These are phyloP conservation scores for Pogonomyrmex barbatus DNA, from an alignment of 1,140 invertebrate species.

Conservation along the genomic window DNA sequence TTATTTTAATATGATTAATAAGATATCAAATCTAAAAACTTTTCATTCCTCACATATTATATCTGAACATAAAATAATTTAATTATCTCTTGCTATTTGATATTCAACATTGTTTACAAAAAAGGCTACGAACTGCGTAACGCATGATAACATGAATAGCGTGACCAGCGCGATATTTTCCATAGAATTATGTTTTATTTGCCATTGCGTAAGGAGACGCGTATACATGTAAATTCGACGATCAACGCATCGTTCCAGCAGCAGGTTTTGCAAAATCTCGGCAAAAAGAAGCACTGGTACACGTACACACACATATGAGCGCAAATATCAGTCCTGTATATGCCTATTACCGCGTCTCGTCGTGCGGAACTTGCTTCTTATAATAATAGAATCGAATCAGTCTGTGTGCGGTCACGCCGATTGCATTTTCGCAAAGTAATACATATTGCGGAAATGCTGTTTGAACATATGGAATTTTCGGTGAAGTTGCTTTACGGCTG, in stretches of 20 bases:
- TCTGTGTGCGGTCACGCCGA: conserved; percentile 23
- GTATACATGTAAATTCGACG: conserved; percentile 50
- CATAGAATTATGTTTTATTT: conserved; percentile 72
- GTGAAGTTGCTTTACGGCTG: neutral
- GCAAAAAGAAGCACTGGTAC: conserved; percentile 12
- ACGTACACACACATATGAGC: neutral
- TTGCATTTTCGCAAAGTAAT: conserved; percentile 37
- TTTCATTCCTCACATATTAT: neutral
- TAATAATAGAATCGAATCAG: conserved; percentile 51
- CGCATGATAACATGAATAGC: conserved; percentile 39
- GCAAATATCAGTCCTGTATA: neutral
- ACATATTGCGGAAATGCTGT: conserved; percentile 4
- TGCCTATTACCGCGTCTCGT: conserved; percentile 23
- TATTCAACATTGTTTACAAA: neutral
- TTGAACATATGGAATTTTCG: neutral
- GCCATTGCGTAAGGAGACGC: conserved; percentile 65
- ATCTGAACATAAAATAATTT: neutral
- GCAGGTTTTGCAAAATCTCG: conserved; percentile 64
- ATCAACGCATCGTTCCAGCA: conserved; percentile 67
- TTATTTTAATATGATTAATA: neutral
- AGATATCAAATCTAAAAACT: neutral
- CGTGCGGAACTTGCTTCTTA: conserved; percentile 48
- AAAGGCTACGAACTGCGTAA: conserved; percentile 43
- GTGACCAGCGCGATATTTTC: conserved; percentile 53
- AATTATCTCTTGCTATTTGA: neutral